Evolutionary conservation across 64 coral and sea anemone genomes (phyloP).

Genomic region (Porites lutea): DNA sequence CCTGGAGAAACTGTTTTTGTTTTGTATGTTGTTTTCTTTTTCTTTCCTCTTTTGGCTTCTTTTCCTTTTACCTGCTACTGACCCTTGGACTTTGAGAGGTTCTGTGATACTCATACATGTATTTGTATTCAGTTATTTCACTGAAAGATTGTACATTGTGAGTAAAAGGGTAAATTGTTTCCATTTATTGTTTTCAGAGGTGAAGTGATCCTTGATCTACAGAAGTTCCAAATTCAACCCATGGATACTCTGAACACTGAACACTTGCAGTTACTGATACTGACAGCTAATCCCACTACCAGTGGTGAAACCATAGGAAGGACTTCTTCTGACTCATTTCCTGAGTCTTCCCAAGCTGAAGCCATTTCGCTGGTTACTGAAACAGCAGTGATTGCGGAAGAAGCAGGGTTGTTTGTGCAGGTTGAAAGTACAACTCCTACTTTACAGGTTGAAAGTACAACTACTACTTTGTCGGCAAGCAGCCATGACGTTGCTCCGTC

Average conservation of each 20-base stretch:
- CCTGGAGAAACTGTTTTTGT: no score
- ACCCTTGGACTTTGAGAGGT: no score
- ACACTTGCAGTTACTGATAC: conserved; percentile 31
- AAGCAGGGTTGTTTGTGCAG: not conserved
- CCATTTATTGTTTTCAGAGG: no score
- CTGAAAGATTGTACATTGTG: no score
- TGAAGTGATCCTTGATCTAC: conserved; percentile 32
- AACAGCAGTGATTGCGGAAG: not conserved
- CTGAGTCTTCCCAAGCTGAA: not conserved
- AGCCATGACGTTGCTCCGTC: not conserved
- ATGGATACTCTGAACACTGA: conserved; percentile 25
- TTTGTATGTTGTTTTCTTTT: no score
- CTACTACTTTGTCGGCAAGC: not conserved
- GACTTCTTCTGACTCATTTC: not conserved
- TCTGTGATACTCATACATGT: no score
- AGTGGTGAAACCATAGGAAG: not conserved
- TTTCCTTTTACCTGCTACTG: no score
- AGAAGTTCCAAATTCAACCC: conserved; percentile 38
- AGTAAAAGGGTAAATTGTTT: no score
- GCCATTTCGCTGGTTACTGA: not conserved
- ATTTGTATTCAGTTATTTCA: no score
- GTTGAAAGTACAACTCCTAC: not conserved
- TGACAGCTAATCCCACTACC: not conserved
- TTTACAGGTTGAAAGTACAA: no score
- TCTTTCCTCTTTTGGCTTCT: no score